Base-by-base conservation (phyloP, 1,140 invertebrate genomes). In the Colletes gigas region DNA sequence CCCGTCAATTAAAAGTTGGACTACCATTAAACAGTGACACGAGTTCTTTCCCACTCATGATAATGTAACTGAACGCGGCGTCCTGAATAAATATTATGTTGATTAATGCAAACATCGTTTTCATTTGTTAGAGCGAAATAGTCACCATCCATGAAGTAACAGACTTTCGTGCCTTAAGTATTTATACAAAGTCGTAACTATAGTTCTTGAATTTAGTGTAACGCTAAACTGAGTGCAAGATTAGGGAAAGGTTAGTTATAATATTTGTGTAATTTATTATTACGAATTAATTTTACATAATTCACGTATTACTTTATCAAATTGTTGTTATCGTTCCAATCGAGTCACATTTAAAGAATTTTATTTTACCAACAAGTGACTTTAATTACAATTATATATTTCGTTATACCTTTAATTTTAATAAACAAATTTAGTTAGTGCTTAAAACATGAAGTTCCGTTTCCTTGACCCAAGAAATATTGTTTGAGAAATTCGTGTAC, bases 1-100 rank as follows among this genome's bases (percentile, higher is more conserved):
- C 5, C 54, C 41, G 77, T 79, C 77, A 66, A 79, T 73, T 79
- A 79, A 79, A 65, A 79, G 50, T 73, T 52, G 19, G 30, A 9
- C 19, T n/a, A 19, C 15, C 21, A 57, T 66, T 39, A 72, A 73
- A 73, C 57, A 47, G 52, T 57, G 62, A 60, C 21, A n/a, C 12
- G 52, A 75, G 60, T 67, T 47, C 62, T 74, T 75, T 12, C 12
- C 19, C 21, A 41, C 19, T 55, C 5, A 30, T 15, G 54, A 60
- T 30, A 30, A 65, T 52, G 52, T 6, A 68, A 74, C 59, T n/a
- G 41, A 75, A 60, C 41, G 4, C 3, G 19, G 17, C 9, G 12
- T 19, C 41, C 54, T 57, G 63, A 80, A 80, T 80, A 80, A 80
- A 80, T 54, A 30, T 7, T 10, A 17, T 71, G 21, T 71, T 78